phyloP scores from a whole-genome alignment of 2,888 invertebrate genomes.

The Tenthredo livida region DNA sequence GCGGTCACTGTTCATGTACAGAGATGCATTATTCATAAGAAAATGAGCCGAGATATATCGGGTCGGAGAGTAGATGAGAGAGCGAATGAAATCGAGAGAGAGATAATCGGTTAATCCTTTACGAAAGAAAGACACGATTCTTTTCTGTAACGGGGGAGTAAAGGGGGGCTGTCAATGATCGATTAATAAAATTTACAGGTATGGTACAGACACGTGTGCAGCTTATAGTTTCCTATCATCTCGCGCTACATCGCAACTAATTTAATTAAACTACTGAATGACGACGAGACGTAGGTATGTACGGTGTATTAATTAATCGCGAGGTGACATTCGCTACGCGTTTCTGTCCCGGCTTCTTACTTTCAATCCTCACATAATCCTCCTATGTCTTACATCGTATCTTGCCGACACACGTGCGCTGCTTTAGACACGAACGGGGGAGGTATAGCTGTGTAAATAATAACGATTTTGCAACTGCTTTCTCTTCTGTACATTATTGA shows the following conservation, averaged over 20 bases:
- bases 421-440: background rate
- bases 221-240: background rate
- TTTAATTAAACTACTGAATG: background rate
- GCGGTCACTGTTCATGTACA: background rate
- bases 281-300: background rate
- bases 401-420: background rate
- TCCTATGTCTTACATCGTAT: conserved; percentile 3
- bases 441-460: background rate
- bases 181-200: background rate
- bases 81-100: background rate
- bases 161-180: background rate
- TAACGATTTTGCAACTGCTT: background rate
- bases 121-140: background rate
- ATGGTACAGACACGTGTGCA: background rate
- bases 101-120: conserved; percentile 12
- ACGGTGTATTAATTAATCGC: background rate
- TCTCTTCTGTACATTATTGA: background rate
- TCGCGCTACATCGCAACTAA: background rate
- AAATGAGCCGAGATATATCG: conserved; percentile 2
- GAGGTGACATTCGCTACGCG: background rate
- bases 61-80: background rate
- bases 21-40: conserved; percentile 44
- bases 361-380: background rate
- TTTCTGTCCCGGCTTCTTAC: background rate
- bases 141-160: background rate